These are phyloP conservation scores for Netelia inedita DNA, from an alignment of 2,888 invertebrate species.

Conservation along the genomic window DNA sequence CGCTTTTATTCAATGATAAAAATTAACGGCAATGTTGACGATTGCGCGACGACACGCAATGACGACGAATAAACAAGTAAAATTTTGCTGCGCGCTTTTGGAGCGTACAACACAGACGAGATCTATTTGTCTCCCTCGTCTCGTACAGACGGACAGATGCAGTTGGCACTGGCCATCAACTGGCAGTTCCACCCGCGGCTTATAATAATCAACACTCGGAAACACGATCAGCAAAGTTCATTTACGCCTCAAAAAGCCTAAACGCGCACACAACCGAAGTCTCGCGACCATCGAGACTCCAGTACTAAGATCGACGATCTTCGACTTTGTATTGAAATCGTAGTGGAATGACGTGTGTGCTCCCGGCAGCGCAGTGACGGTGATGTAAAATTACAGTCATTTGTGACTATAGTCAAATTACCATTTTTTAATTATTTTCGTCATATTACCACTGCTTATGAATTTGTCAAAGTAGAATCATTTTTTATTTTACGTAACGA, in stretches of 20 bases:
- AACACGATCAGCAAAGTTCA: conserved; percentile 62
- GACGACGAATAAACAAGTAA: conserved; percentile 37
- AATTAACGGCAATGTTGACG: conserved; percentile 25
- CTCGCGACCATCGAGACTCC: conserved; percentile 2
- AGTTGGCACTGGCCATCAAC: conserved; percentile 53
- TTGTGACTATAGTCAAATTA: neutral
- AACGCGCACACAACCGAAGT: conserved; percentile 42
- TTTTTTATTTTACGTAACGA: too few relatives aligned
- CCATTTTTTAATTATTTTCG: neutral
- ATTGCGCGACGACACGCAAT: conserved; percentile 45
- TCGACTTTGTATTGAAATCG: neutral
- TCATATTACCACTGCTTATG: too few relatives aligned
- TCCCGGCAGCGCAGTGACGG: neutral
- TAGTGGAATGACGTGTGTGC: neutral
- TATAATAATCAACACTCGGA: conserved; percentile 31
- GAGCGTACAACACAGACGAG: conserved; percentile 12
- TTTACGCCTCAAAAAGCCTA: conserved; percentile 59
- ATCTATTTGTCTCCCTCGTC: conserved; percentile 32
- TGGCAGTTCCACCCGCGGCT: conserved; percentile 43
- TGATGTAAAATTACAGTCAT: neutral
- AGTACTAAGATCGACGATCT: neutral
- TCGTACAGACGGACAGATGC: conserved; percentile 53
- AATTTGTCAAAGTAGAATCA: too few relatives aligned
- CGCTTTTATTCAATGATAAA: neutral
- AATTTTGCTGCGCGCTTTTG: conserved; percentile 1